Base-by-base conservation (phyloP, 1,140 invertebrate species). In the Gonioctena quinquepunctata region DNA sequence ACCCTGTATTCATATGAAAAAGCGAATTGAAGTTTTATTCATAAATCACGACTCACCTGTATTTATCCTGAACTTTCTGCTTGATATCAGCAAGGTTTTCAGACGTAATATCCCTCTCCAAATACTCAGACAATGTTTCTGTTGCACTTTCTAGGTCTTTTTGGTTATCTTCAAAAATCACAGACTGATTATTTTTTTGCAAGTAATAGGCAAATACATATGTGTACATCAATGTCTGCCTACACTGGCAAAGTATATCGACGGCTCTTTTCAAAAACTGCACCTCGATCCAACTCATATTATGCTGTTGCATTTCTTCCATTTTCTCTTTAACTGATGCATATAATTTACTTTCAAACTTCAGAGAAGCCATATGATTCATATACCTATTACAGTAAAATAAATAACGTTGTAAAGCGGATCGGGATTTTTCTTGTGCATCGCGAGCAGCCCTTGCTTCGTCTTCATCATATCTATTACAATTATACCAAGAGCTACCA, bases 281-380 rank as follows among this genome's bases (percentile, higher is more conserved):
- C 54, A 98, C 96, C 90, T 99, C 98, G 79, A 99, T 99, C 97
- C 97, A 99, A 56, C 96, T 98, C 97, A 99, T 99, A 81, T 98
- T 98, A 82, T 98, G 96, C 79, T 98, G 96, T 81, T 99, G 96
- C 97, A 99, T 99, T 85, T 99, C 97, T 83, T 99, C 97, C 97
- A 99, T 99, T 86, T 99, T 99, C 79, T 95, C 92, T 83, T 97
- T 96, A 8, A 99, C 94, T 60, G 93, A 93, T 3, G 94, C 93
- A 84, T 97, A 97, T 18, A 97, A 86, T 87, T 99, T 99, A 83
- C 95, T 92, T 85, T 99, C 97, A 86, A 99, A 98, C 85, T 98
- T 97, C 72, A 99, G 88, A 71, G 95, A 97, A 84, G 99, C 96
- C 94, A 98, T 97, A 85, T 99, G 97, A 87, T 99, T 99, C 94